Evolutionary conservation across 2,113 vertebrate species (phyloP).

Genomic region (Xyliphius kryptos): DNA sequence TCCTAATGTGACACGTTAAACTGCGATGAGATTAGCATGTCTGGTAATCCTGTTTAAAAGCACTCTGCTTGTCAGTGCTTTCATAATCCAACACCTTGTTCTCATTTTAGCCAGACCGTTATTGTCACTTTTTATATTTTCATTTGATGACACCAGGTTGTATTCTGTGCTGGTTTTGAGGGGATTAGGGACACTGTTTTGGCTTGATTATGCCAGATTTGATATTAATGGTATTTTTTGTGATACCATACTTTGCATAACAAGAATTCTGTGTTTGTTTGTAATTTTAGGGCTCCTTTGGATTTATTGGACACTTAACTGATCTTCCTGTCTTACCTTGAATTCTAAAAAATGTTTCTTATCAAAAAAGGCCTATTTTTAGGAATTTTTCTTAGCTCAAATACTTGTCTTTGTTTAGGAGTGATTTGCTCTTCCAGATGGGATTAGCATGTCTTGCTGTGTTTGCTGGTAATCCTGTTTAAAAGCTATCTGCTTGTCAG

Average conservation of each 20-base stretch:
- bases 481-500: constrained; percentile 56
- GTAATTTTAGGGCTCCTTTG: neutral
- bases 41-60: constrained; percentile 60
- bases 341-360: too few species aligned
- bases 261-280: constrained; percentile 1
- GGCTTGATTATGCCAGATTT: constrained; percentile 21
- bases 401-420: too few species aligned
- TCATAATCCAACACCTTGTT: constrained; percentile 40
- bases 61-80: constrained; percentile 52
- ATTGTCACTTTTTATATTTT: constrained; percentile 40
- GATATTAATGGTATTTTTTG: neutral
- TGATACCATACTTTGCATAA: neutral
- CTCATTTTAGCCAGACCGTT: constrained; percentile 25
- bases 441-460: constrained; percentile 27
- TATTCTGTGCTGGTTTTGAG: constrained; percentile 7
- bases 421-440: too few species aligned
- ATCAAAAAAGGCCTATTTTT: too few species aligned
- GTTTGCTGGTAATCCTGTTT: constrained; percentile 55
- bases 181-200: constrained; percentile 16
- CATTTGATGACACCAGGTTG: constrained; percentile 27
- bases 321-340: neutral
- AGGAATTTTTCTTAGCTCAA: too few species aligned
- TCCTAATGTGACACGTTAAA: constrained; percentile 48
- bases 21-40: constrained; percentile 45
- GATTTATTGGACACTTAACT: constrained; percentile 2